Percentiles rank a stretch among this genome's conserved stretches.
Evolutionary conservation across 1,140 invertebrate species (phyloP).

Genomic region (Sweltsa coloradensis): DNA sequence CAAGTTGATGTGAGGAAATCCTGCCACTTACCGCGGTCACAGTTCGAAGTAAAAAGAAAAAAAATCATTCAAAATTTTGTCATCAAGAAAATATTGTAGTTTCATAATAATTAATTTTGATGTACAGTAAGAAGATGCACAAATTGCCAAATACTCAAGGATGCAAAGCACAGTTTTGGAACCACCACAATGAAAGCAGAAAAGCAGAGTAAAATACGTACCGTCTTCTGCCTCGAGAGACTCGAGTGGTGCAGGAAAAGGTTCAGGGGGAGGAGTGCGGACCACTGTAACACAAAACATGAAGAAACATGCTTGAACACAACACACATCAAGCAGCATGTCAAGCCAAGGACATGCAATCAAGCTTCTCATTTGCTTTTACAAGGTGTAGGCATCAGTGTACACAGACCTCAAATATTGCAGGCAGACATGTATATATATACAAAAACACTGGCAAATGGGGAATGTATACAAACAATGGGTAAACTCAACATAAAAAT

Average conservation of each 20-base stretch:
- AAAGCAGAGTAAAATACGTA: constrained; percentile 15
- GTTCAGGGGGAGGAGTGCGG: constrained; percentile 26
- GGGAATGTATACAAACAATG: no score
- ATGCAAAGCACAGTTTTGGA: no score
- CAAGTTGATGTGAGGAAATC: background rate
- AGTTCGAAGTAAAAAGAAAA: background rate
- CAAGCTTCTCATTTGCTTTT: no score
- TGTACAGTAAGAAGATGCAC: no score
- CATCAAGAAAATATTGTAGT: background rate
- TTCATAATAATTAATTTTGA: background rate
- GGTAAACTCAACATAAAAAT: no score
- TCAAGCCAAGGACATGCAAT: no score
- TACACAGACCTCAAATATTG: no score
- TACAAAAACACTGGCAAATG: no score
- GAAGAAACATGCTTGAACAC: constrained; percentile 1
- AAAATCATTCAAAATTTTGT: background rate
- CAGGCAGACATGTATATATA: no score
- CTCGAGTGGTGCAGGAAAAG: constrained; percentile 18
- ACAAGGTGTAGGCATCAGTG: no score
- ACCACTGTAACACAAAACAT: constrained; percentile 20
- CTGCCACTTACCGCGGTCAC: background rate
- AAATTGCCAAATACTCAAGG: background rate
- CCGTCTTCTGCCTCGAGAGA: no score
- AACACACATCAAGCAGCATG: constrained; percentile 12
- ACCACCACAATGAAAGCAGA: no score